Percentiles rank a stretch among this genome's conserved stretches.
These are phyloP conservation scores for Strigamia crassipes DNA, from an alignment of 2,888 invertebrate species.

Conservation along the genomic window DNA sequence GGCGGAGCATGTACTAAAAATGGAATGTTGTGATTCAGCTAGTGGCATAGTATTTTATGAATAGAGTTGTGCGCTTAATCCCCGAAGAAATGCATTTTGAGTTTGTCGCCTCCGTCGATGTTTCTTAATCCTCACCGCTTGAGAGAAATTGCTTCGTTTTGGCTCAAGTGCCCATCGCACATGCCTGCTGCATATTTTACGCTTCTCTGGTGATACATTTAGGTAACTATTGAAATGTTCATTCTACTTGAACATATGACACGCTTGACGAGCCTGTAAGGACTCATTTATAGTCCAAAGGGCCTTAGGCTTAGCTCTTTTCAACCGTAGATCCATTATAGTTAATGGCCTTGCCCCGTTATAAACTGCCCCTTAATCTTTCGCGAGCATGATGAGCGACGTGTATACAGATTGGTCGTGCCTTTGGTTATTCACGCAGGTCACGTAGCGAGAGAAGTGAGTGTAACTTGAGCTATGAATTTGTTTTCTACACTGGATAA, in stretches of 20 bases:
- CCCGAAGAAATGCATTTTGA: slow-evolving; percentile 14
- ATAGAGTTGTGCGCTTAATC: neutral
- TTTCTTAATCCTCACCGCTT: slow-evolving; percentile 24
- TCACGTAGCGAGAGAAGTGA: slow-evolving; percentile 12
- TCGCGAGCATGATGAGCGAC: slow-evolving; percentile 32
- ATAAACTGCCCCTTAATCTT: slow-evolving; percentile 34
- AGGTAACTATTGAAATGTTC: slow-evolving; percentile 39
- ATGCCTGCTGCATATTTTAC: slow-evolving; percentile 35
- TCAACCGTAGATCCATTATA: slow-evolving; percentile 38
- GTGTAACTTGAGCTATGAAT: slow-evolving; percentile 26
- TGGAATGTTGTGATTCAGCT: neutral
- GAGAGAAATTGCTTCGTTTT: slow-evolving; percentile 31
- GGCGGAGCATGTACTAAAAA: neutral
- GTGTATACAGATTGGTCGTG: slow-evolving; percentile 34
- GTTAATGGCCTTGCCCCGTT: slow-evolving; percentile 29
- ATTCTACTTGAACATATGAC: slow-evolving; percentile 6
- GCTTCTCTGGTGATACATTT: slow-evolving; percentile 40
- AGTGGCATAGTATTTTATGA: neutral
- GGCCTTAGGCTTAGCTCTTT: slow-evolving; percentile 15
- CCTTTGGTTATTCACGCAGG: neutral
- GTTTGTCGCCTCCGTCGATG: slow-evolving; percentile 22
- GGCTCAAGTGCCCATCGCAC: slow-evolving; percentile 40
- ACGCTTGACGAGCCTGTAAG: slow-evolving; percentile 36
- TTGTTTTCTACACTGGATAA: slow-evolving; percentile 18
- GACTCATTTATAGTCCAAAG: slow-evolving; percentile 40